Conservation (phyloP, 1,140 invertebrate species). For the Drosophila arawakana region DNA sequence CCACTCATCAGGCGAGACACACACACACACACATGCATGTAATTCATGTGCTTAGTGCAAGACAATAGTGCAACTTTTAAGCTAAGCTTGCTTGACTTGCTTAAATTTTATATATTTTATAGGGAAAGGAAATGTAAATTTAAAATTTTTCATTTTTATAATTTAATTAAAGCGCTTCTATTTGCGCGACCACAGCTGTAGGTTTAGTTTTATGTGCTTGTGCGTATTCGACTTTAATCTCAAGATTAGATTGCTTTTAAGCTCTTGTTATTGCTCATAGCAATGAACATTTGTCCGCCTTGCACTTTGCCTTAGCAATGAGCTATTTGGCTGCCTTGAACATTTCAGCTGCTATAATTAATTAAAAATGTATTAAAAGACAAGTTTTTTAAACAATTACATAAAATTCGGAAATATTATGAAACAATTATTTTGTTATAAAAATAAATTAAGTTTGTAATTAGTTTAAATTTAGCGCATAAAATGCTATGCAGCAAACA, state of each 20-base stretch:
- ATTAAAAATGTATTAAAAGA: not conserved
- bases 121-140: too few relatives aligned
- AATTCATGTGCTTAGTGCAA: not conserved
- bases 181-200: too few relatives aligned
- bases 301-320: constrained; percentile 13
- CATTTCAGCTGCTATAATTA: not conserved
- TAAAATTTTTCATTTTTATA: too few relatives aligned
- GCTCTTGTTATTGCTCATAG: not conserved
- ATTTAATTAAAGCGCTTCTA: too few relatives aligned
- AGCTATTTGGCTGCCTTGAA: not conserved
- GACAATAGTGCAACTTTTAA: not conserved
- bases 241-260: constrained; percentile 9
- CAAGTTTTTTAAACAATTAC: not conserved
- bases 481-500: not conserved
- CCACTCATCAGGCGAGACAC: constrained; percentile 19
- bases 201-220: not conserved
- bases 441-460: not conserved
- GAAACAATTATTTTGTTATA: not conserved
- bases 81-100: too few relatives aligned
- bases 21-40: not conserved
- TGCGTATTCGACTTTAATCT: constrained; percentile 1
- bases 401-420: too few relatives aligned
- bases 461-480: not conserved
- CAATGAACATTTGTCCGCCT: constrained; percentile 7
- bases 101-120: too few relatives aligned